Evolutionary conservation across 2,888 invertebrate genomes (phyloP), one percentile per base, ranked within the genome.

Genomic region (Brachyopa scutellaris): DNA sequence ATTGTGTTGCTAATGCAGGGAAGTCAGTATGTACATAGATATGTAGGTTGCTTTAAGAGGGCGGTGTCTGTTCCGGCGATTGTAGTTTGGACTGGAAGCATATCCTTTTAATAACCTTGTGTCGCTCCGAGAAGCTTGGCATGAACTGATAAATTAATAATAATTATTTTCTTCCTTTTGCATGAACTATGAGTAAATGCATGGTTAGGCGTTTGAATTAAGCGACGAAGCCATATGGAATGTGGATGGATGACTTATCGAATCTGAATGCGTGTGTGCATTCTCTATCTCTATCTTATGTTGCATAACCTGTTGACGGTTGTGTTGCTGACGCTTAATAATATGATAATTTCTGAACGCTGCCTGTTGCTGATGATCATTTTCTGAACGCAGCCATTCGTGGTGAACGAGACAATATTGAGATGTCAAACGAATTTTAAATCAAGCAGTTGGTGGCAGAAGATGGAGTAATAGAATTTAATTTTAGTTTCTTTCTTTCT

Each of bases 131-230:
- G 1, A n/a, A n/a, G 17, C 17, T 47, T 70, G 70, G 38, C 51
- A 49, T 59, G 57, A 9, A 57, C 74, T 74, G 57, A 49, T 33
- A 49, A 53, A 40, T 57, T 66, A 66, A n/a, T n/a, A n/a, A n/a
- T n/a, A n/a, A 66, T 74, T 66, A 51, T 49, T 23, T 66, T 59
- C 57, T 74, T 74, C 74, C 74, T 42, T 51, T 57, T 40, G 55
- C 57, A 64, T 62, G 64, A 47, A 45, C 29, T 21, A 33, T 51
- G 9, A 36, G 6, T 51, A 23, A 29, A 42, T 53, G 51, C 40
- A 19, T 40, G n/a, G n/a, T n/a, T n/a, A n/a, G n/a, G n/a, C n/a
- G n/a, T 64, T 49, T 19, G 36, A 36, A 23, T 64, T n/a, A 19
- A 8, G 33, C 31, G 23, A 9, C 21, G 33, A 9, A 36, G 15